Conservation (phyloP, 1,140 invertebrate species). For the Pogonus chalceus region DNA sequence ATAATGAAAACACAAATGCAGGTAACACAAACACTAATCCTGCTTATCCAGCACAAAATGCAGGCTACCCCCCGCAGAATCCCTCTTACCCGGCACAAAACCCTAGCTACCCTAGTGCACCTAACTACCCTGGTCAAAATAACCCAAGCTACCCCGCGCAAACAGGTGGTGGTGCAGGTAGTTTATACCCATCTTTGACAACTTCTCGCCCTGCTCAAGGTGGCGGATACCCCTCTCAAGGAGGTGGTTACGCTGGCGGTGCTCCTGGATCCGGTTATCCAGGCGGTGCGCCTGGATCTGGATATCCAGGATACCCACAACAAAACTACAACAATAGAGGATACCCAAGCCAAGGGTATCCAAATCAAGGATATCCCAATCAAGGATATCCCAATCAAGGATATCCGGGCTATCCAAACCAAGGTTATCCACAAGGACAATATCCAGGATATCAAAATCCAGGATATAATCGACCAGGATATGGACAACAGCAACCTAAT, state of each 20-base stretch:
- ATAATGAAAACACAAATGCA: not conserved
- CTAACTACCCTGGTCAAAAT: not conserved
- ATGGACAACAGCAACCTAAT: not conserved
- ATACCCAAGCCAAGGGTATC: conserved; percentile 12
- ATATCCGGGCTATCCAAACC: not conserved
- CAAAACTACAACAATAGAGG: conserved; percentile 17
- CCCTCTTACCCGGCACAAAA: not conserved
- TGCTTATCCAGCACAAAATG: not conserved
- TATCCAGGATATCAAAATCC: not conserved
- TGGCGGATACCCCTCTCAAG: not conserved
- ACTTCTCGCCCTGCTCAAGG: conserved; percentile 10
- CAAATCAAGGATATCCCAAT: conserved; percentile 9
- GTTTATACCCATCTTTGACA: conserved; percentile 12
- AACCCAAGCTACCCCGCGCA: not conserved
- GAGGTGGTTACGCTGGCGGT: conserved; percentile 15
- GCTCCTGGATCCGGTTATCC: conserved; percentile 15
- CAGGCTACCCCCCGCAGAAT: not conserved
- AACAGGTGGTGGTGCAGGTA: not conserved
- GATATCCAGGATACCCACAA: conserved; percentile 18
- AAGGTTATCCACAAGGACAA: not conserved
- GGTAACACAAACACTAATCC: not conserved
- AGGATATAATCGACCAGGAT: not conserved
- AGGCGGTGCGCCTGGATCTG: conserved; percentile 10
- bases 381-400: conserved; percentile 12
- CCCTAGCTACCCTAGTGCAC: not conserved